Conservation (phyloP, 2,113 vertebrate species). For the Leptobrachium leishanense region DNA sequence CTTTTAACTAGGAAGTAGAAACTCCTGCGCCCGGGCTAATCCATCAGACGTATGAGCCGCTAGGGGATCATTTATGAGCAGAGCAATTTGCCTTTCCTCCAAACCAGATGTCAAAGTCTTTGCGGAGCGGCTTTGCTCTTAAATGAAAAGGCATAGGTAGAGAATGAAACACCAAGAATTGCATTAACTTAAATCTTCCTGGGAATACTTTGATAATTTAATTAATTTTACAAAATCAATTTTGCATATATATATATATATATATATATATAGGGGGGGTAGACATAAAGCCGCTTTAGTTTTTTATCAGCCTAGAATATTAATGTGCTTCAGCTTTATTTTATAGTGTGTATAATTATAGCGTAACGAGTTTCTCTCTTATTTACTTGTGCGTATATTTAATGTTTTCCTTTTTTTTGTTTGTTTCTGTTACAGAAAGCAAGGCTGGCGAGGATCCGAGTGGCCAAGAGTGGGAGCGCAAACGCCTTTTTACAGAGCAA, state of each 20-base stretch:
- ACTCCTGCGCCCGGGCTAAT: conserved; percentile 25
- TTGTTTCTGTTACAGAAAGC: conserved; percentile 85
- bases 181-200: conserved; percentile 9
- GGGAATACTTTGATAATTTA: conserved; percentile 33
- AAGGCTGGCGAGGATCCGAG: conserved; percentile 90
- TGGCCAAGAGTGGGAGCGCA: conserved; percentile 90
- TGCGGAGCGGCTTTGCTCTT: conserved; percentile 21
- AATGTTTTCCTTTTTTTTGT: no score
- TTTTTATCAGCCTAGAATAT: neutral
- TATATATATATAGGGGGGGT: no score
- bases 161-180: conserved; percentile 19
- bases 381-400: no score
- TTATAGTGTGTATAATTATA: no score
- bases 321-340: neutral
- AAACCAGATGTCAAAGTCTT: conserved; percentile 45
- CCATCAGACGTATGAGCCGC: conserved; percentile 37
- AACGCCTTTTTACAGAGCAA: conserved; percentile 98
- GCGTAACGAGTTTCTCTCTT: no score
- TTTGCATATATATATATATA: neutral
- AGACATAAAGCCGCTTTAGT: neutral
- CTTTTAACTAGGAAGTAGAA: conserved; percentile 44
- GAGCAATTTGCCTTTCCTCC: conserved; percentile 37
- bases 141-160: conserved; percentile 14
- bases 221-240: conserved; percentile 40
- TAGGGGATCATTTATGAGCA: conserved; percentile 38